Conservation (phyloP, 2,888 invertebrate genomes). For the Neuroscelio doddi region DNA sequence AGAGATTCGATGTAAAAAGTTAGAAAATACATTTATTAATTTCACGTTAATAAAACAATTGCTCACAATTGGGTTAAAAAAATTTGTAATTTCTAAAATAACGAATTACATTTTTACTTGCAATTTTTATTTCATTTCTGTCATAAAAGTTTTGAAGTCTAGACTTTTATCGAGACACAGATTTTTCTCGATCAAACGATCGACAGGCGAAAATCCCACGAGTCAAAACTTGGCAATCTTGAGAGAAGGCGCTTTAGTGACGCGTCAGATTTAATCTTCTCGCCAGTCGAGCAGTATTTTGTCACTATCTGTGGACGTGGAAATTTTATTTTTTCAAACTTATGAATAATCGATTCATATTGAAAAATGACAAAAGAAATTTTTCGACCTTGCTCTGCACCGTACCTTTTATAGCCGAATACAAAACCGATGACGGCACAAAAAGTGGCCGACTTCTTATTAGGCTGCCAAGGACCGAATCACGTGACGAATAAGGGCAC, state of each 20-base stretch:
- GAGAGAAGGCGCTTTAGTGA: slow-evolving; percentile 18
- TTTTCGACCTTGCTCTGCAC: too few relatives aligned
- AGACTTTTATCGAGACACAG: slow-evolving; percentile 33
- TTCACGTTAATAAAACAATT: too few relatives aligned
- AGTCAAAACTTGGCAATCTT: slow-evolving; percentile 53
- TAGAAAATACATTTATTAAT: too few relatives aligned
- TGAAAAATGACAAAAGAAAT: too few relatives aligned
- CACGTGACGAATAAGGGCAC: slow-evolving; percentile 53
- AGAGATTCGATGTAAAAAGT: too few relatives aligned
- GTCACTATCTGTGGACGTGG: slow-evolving; percentile 7
- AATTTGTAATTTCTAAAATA: too few relatives aligned
- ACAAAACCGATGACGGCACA: slow-evolving; percentile 1
- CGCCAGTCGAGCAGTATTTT: slow-evolving; percentile 3
- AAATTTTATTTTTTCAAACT: not conserved
- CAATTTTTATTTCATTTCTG: too few relatives aligned
- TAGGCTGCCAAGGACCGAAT: slow-evolving; percentile 29
- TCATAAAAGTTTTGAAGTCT: too few relatives aligned
- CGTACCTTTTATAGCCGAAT: slow-evolving; percentile 12
- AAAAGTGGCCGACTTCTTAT: slow-evolving; percentile 25
- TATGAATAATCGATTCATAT: slow-evolving; percentile 2
- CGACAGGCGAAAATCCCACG: slow-evolving; percentile 38
- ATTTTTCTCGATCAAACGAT: slow-evolving; percentile 43
- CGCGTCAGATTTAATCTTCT: slow-evolving; percentile 17
- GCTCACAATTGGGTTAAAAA: too few relatives aligned
- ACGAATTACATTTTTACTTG: too few relatives aligned